Evolutionary conservation across 2,888 invertebrate genomes (phyloP).

Genomic region (Synanthedon vespiformis): DNA sequence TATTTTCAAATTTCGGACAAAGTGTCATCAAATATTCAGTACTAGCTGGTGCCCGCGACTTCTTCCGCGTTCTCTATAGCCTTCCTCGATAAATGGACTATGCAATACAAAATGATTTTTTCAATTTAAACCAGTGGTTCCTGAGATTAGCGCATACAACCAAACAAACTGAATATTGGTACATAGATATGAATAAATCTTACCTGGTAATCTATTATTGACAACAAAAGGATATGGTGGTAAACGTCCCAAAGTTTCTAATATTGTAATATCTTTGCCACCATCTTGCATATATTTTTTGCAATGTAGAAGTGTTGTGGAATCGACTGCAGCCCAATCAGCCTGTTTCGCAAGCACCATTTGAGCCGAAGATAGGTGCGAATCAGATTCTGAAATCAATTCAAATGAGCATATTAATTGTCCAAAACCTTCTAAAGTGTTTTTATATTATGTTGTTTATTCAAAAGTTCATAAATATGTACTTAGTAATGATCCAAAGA

Average conservation of each 20-base stretch:
- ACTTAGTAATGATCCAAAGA: constrained; percentile 71
- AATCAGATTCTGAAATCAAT: constrained; percentile 60
- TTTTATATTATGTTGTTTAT: background rate
- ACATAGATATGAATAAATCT: constrained; percentile 3
- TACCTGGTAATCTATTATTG: constrained; percentile 70
- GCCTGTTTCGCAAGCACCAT: constrained; percentile 73
- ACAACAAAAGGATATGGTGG: constrained; percentile 76
- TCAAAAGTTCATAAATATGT: constrained; percentile 14
- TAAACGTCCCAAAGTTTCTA: constrained; percentile 75
- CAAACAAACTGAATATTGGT: too few relatives aligned
- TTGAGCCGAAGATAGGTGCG: constrained; percentile 72
- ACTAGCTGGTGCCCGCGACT: too few relatives aligned
- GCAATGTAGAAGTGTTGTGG: constrained; percentile 66
- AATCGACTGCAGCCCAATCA: constrained; percentile 75
- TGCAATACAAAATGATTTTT: too few relatives aligned
- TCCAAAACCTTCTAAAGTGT: background rate
- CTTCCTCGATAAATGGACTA: too few relatives aligned
- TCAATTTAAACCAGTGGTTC: too few relatives aligned
- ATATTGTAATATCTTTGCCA: constrained; percentile 64
- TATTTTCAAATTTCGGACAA: too few relatives aligned
- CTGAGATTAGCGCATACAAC: too few relatives aligned
- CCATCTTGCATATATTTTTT: constrained; percentile 69
- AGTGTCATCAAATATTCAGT: background rate
- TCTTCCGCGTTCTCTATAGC: too few relatives aligned
- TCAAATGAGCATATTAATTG: background rate